Conservation (phyloP, 2,888 invertebrate genomes). For the Scaptomyza reducta region DNA sequence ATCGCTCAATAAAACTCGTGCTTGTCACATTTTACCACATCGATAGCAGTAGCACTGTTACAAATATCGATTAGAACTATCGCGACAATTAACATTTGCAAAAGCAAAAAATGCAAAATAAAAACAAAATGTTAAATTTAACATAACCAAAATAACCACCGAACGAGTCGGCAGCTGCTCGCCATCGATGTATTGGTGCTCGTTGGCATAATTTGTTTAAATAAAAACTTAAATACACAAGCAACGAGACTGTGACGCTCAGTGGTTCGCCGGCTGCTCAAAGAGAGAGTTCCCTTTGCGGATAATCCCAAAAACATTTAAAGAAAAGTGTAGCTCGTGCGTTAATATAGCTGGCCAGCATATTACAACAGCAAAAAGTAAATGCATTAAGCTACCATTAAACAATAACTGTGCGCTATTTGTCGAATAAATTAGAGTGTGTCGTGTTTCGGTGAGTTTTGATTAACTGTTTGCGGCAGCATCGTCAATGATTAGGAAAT, state of each 20-base stretch:
- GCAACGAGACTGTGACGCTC: conserved; percentile 50
- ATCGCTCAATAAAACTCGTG: background rate
- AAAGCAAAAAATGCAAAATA: conserved; percentile 35
- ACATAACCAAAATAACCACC: conserved; percentile 43
- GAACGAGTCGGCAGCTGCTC: conserved; percentile 36
- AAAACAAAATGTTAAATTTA: conserved; percentile 55
- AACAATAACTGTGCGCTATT: conserved; percentile 38
- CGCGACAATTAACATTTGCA: conserved; percentile 17
- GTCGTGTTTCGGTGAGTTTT: conserved; percentile 30
- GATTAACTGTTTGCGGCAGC: conserved; percentile 31
- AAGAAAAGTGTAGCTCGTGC: conserved; percentile 53
- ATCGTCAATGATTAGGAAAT: conserved; percentile 19
- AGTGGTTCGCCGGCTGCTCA: conserved; percentile 61
- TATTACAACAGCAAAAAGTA: conserved; percentile 58
- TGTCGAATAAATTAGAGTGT: conserved; percentile 46
- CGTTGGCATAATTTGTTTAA: conserved; percentile 54
- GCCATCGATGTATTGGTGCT: conserved; percentile 27
- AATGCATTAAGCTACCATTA: conserved; percentile 48
- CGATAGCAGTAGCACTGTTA: conserved; percentile 4
- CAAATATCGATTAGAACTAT: conserved; percentile 26
- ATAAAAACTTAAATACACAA: conserved; percentile 52
- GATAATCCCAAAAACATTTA: conserved; percentile 14
- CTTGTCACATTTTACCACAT: conserved; percentile 5
- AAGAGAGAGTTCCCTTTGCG: conserved; percentile 56
- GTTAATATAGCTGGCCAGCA: conserved; percentile 41